Conservation (phyloP, 2,888 invertebrate genomes). For the Macrophya alboannulata region DNA sequence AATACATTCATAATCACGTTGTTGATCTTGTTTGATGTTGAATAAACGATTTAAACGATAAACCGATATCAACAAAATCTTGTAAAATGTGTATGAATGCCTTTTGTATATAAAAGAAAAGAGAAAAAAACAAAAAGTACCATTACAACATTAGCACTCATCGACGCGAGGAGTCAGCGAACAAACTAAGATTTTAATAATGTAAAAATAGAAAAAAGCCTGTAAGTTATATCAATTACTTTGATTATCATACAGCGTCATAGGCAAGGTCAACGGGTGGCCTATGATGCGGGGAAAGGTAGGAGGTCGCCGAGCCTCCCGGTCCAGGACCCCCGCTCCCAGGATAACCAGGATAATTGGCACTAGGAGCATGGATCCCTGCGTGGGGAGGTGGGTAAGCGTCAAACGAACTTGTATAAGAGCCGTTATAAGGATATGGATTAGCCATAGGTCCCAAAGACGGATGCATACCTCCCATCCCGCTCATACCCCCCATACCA, state of each 20-base stretch:
- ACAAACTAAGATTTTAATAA: slow-evolving; percentile 30
- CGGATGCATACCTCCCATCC: slow-evolving; percentile 62
- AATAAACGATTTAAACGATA: background rate
- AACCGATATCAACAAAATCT: background rate
- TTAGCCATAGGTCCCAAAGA: slow-evolving; percentile 69
- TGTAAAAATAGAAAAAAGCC: slow-evolving; percentile 55
- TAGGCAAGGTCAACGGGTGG: slow-evolving; percentile 78
- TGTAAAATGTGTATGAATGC: slow-evolving; percentile 4
- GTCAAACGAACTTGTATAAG: slow-evolving; percentile 78
- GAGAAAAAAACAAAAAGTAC: slow-evolving; percentile 1
- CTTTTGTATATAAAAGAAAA: background rate
- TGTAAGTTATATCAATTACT: slow-evolving; percentile 63
- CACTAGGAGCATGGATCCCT: slow-evolving; percentile 85
- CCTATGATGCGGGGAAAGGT: slow-evolving; percentile 76
- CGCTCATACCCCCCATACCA: slow-evolving; percentile 68
- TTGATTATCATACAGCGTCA: slow-evolving; percentile 79
- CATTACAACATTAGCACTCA: background rate
- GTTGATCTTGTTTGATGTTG: background rate
- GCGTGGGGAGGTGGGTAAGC: slow-evolving; percentile 82
- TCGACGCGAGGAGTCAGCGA: slow-evolving; percentile 31
- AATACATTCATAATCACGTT: background rate
- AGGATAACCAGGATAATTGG: slow-evolving; percentile 84
- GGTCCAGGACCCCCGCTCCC: slow-evolving; percentile 69
- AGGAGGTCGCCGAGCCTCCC: slow-evolving; percentile 74
- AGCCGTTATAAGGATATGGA: slow-evolving; percentile 77